These are phyloP conservation scores for Cryptus armator DNA, from an alignment of 2,888 invertebrate genomes.

Conservation along the genomic window DNA sequence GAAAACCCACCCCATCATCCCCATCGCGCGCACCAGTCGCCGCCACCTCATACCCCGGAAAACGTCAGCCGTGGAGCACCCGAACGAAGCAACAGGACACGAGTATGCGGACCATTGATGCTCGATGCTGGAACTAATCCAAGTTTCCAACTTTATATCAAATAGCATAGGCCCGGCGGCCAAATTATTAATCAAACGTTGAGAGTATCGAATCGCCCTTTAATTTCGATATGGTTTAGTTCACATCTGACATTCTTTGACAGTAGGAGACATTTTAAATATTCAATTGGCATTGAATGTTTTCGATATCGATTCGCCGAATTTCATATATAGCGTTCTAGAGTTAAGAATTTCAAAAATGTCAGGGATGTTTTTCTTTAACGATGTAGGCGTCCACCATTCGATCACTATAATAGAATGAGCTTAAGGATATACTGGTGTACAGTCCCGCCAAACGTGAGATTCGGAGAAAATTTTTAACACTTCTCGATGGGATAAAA, in stretches of 20 bases:
- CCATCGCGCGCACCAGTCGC: constrained; percentile 55
- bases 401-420: too few species aligned
- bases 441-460: too few species aligned
- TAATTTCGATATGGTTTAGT: not conserved
- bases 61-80: not conserved
- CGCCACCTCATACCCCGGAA: constrained; percentile 13
- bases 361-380: too few species aligned
- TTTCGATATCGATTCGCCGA: not conserved
- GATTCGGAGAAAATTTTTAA: too few species aligned
- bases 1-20: constrained; percentile 57
- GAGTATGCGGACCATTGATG: constrained; percentile 3
- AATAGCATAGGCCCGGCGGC: not conserved
- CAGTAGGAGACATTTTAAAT: not conserved
- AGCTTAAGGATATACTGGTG: too few species aligned
- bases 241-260: not conserved
- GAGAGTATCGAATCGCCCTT: not conserved
- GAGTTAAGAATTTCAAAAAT: too few species aligned
- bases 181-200: not conserved
- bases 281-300: not conserved
- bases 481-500: too few species aligned
- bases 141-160: constrained; percentile 11
- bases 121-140: not conserved
- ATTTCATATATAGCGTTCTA: too few species aligned
- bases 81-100: constrained; percentile 64
- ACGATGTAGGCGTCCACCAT: too few species aligned